Conservation (phyloP, 2,113 vertebrate genomes). For the Orycteropus afer region DNA sequence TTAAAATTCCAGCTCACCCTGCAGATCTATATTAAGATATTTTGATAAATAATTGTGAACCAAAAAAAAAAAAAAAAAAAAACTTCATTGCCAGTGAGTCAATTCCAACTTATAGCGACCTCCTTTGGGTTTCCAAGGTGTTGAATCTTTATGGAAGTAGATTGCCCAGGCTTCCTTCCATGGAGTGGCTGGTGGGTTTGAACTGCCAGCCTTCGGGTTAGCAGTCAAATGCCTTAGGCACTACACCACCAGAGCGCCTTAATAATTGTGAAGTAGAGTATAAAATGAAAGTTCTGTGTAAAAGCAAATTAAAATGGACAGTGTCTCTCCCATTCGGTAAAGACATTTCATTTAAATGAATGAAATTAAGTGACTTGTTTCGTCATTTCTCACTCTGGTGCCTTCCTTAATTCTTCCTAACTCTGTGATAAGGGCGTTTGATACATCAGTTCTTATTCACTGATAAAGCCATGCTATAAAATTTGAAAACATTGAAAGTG, state of each 20-base stretch:
- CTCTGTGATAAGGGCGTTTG: not conserved
- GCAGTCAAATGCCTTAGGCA: no score
- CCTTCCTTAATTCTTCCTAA: not conserved
- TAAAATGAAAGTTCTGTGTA: slow-evolving; percentile 28
- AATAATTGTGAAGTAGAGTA: not conserved
- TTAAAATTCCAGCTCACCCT: slow-evolving; percentile 35
- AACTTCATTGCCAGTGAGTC: no score
- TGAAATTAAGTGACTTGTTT: slow-evolving; percentile 10
- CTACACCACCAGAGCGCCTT: no score
- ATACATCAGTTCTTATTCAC: slow-evolving; percentile 11
- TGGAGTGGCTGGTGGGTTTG: no score
- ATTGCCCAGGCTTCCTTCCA: no score
- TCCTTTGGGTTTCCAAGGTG: no score
- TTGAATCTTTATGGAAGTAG: no score
- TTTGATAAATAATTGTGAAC: slow-evolving; percentile 34
- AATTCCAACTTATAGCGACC: no score
- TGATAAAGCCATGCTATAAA: slow-evolving; percentile 13
- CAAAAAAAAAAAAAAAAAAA: no score
- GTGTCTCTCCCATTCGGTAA: slow-evolving; percentile 36
- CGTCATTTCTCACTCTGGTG: slow-evolving; percentile 24
- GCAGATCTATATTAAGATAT: not conserved
- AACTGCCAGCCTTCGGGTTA: no score
- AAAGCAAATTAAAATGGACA: slow-evolving; percentile 1
- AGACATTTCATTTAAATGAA: slow-evolving; percentile 12
- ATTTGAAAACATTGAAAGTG: slow-evolving; percentile 19